These are phyloP conservation scores for Diogma glabrata DNA, from an alignment of 2,888 invertebrate genomes.

Conservation along the genomic window DNA sequence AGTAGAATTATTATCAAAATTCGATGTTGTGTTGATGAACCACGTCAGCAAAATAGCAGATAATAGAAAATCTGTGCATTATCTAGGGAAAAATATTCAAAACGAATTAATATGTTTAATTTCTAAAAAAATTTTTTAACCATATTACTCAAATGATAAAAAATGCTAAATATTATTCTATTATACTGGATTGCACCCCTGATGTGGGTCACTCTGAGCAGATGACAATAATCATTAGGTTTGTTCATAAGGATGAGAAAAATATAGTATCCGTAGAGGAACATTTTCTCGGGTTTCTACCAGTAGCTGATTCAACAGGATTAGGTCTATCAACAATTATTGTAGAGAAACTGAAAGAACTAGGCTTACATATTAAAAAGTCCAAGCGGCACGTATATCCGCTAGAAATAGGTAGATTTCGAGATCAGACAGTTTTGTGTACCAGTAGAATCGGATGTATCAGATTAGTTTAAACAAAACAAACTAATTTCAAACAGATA, in stretches of 20 bases:
- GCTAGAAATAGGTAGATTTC: no score
- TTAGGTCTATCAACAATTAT: no score
- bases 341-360: no score
- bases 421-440: no score
- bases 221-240: not conserved
- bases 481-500: no score
- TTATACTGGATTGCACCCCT: not conserved
- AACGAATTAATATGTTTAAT: no score
- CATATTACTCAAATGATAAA: not conserved
- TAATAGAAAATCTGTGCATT: slow-evolving; percentile 1
- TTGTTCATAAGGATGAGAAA: slow-evolving; percentile 2
- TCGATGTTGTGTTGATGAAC: not conserved
- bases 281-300: not conserved
- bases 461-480: no score
- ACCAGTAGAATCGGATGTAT: no score
- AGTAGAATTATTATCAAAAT: not conserved
- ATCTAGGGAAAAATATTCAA: not conserved
- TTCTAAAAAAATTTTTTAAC: no score
- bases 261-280: not conserved
- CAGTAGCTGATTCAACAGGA: not conserved
- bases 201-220: not conserved
- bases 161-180: not conserved
- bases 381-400: no score
- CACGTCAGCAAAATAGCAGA: not conserved
- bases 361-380: no score